Base-by-base conservation (phyloP, 2,888 invertebrate species). In the Germaria angustata region DNA sequence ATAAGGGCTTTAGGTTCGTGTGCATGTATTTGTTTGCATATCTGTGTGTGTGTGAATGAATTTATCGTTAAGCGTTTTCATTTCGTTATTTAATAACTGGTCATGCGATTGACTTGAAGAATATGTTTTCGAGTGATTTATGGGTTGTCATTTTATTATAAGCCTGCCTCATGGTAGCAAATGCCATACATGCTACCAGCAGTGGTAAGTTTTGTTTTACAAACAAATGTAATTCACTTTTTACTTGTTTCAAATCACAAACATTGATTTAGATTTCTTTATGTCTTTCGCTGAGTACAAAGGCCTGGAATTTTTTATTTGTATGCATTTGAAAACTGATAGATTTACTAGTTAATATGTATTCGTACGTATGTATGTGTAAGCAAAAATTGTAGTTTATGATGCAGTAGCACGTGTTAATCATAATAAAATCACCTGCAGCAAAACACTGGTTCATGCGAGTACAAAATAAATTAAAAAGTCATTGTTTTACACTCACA, bases 401-500 rank as follows among this genome's bases (percentile, higher is more conserved):
- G 46, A 36, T 28, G 39, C 36, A 49, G 61, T 51, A 72, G 61
- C 72, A 61, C 72, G 72, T 72, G 59, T 28, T 61, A 24, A 49
- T 49, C 71, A 59, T 71, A 46, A 59, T 57, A 51, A 72, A 51
- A 72, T 61, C 28, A 72, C 20, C 9, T 8, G 15, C 24, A 36
- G 49, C 6, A 59, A 71, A 59, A 72, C 57, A 71, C 59, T 59
- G 46, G 59, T 59, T 24, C 9, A 41, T 34, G 24, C 17, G 4
- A 13, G 2, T 39, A 24, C 11, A 13, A 57, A 46, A 32, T 6
- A 24, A 24, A 36, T 59, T 34, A 34, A n/a, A 59, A 36, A 39
- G 20, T 65, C 9, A n/a, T 34, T 24, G 20, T 17, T 34, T 46
- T 46, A 65, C 32, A 69, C 22, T 57, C 32, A 13, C 34, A 24